Percentiles rank a stretch among this genome's conserved stretches.
These are phyloP conservation scores for Cryptocephalus moraei DNA, from an alignment of 2,888 invertebrate genomes.

Conservation along the genomic window DNA sequence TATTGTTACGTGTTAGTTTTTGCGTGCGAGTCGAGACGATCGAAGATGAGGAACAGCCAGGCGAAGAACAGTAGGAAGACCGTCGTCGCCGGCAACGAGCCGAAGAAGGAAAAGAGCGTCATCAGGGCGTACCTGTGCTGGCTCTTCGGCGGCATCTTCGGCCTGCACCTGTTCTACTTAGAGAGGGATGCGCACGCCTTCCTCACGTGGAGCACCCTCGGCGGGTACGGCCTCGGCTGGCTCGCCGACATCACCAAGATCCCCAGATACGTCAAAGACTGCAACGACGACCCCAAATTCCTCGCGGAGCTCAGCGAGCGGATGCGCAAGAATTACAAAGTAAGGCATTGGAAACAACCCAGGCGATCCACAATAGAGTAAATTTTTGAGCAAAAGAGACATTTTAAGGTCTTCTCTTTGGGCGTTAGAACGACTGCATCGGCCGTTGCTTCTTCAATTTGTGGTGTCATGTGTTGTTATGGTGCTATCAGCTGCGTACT, in stretches of 20 bases:
- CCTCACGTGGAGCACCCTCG: conserved; percentile 78
- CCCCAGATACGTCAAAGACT: conserved; percentile 75
- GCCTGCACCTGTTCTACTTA: conserved; percentile 85
- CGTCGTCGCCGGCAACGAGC: background rate
- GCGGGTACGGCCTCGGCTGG: conserved; percentile 84
- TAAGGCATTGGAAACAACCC: conserved; percentile 23
- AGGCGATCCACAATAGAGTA: too few species aligned
- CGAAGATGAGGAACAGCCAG: background rate
- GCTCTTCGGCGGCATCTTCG: conserved; percentile 81
- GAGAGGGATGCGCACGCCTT: conserved; percentile 83
- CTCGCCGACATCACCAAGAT: conserved; percentile 75
- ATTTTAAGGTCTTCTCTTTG: too few species aligned
- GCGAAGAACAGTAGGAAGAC: background rate
- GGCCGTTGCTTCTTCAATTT: too few species aligned
- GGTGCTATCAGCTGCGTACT: too few species aligned
- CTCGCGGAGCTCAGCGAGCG: conserved; percentile 52
- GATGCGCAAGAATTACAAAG: conserved; percentile 54
- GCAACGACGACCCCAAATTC: conserved; percentile 62
- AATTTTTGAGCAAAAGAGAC: too few species aligned
- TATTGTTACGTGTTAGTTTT: too few species aligned
- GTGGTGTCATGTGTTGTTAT: too few species aligned
- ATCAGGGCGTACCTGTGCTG: conserved; percentile 72
- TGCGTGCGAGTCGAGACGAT: background rate
- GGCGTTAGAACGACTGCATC: too few species aligned
- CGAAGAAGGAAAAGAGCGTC: conserved; percentile 45